Percentiles rank a stretch among this genome's conserved stretches.
Conservation (phyloP, 1,140 invertebrate genomes). For the Frieseomelitta varia region DNA sequence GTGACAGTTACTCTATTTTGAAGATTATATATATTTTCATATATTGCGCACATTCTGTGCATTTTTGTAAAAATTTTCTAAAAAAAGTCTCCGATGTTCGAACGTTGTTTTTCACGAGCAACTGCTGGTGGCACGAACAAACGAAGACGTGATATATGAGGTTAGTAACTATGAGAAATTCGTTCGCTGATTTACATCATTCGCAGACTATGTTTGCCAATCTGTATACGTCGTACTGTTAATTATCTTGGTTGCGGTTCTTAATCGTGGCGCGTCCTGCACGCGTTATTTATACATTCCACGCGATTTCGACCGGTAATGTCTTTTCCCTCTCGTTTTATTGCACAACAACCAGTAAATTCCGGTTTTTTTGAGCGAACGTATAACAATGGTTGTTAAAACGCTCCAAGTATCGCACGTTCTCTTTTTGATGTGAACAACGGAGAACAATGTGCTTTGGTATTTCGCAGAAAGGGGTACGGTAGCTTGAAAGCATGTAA, state of each 20-base stretch:
- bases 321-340: background rate
- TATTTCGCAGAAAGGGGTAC: background rate
- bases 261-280: background rate
- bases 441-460: no score
- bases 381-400: background rate
- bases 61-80: background rate
- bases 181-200: conserved; percentile 16
- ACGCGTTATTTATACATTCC: conserved; percentile 26
- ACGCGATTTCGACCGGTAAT: conserved; percentile 19
- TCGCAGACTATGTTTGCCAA: conserved; percentile 14
- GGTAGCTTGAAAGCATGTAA: background rate
- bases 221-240: conserved; percentile 23
- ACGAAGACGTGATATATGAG: background rate
- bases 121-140: background rate
- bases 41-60: background rate
- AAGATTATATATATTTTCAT: background rate
- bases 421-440: background rate
- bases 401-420: background rate
- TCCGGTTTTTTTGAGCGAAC: background rate
- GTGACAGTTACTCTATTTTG: background rate
- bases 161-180: conserved; percentile 16
- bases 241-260: conserved; percentile 1
- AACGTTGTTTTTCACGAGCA: no score
- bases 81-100: background rate
- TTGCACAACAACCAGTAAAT: background rate